Conservation (phyloP, 2,113 vertebrate genomes). For the Pardalotus punctatus region DNA sequence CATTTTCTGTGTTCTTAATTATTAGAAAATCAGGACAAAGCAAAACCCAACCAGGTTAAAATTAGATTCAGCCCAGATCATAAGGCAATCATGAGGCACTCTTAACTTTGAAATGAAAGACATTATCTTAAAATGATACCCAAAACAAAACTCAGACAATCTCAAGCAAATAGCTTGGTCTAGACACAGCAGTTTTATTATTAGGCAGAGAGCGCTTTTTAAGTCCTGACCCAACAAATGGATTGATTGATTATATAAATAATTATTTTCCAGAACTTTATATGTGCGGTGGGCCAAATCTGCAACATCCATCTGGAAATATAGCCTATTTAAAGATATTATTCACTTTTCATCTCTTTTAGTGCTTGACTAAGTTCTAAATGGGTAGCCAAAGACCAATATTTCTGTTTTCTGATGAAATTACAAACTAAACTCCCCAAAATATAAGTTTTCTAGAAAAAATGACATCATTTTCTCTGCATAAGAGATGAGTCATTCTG, state of each 20-base stretch:
- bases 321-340: background rate
- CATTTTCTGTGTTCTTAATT: slow-evolving; percentile 77
- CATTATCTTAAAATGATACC: slow-evolving; percentile 24
- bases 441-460: background rate
- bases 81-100: slow-evolving; percentile 61
- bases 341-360: background rate
- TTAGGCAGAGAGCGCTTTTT: slow-evolving; percentile 5
- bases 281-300: background rate
- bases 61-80: slow-evolving; percentile 72
- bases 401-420: background rate
- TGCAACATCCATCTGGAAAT: background rate
- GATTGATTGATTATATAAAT: slow-evolving; percentile 17
- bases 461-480: background rate
- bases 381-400: background rate
- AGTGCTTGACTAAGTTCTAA: background rate
- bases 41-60: slow-evolving; percentile 67
- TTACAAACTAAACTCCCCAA: background rate
- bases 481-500: background rate
- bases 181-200: slow-evolving; percentile 59
- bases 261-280: background rate
- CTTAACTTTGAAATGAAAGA: slow-evolving; percentile 57
- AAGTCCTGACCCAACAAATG: slow-evolving; percentile 16
- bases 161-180: slow-evolving; percentile 36
- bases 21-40: slow-evolving; percentile 76
- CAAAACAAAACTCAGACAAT: slow-evolving; percentile 47